phyloP scores from a whole-genome alignment of 1,140 invertebrate genomes.

The Paraescarpia echinospica region DNA sequence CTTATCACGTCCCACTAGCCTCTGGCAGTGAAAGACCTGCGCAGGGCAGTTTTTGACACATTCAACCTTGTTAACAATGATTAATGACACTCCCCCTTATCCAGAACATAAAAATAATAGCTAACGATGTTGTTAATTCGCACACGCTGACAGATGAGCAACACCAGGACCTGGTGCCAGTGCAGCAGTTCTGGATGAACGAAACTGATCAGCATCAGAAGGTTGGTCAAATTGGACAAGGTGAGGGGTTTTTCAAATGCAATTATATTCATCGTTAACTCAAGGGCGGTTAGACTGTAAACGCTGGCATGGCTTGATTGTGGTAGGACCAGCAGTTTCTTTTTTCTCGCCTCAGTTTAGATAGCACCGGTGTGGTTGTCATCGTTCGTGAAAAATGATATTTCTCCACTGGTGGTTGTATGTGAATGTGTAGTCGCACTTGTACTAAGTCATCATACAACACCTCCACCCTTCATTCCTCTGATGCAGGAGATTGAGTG shows the following conservation, averaged over 20 bases:
- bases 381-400: too few species aligned
- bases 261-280: slow-evolving; percentile 2
- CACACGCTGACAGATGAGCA: not conserved
- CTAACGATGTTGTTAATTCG: slow-evolving; percentile 1
- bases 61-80: not conserved
- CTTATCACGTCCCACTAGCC: not conserved
- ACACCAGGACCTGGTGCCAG: not conserved
- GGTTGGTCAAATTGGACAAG: not conserved
- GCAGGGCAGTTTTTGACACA: not conserved
- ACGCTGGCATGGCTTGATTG: not conserved
- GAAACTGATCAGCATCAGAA: not conserved
- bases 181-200: not conserved
- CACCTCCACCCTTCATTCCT: not conserved
- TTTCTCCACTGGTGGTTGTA: too few species aligned
- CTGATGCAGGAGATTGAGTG: not conserved
- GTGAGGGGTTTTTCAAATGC: not conserved
- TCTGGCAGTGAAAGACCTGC: not conserved
- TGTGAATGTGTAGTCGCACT: not conserved
- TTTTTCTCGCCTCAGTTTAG: not conserved
- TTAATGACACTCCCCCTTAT: not conserved
- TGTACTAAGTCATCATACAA: not conserved
- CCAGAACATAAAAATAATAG: slow-evolving; percentile 1
- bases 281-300: not conserved
- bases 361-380: not conserved
- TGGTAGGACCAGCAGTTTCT: not conserved